Conservation (phyloP, 2,888 invertebrate genomes). For the Drosophila tripunctata region DNA sequence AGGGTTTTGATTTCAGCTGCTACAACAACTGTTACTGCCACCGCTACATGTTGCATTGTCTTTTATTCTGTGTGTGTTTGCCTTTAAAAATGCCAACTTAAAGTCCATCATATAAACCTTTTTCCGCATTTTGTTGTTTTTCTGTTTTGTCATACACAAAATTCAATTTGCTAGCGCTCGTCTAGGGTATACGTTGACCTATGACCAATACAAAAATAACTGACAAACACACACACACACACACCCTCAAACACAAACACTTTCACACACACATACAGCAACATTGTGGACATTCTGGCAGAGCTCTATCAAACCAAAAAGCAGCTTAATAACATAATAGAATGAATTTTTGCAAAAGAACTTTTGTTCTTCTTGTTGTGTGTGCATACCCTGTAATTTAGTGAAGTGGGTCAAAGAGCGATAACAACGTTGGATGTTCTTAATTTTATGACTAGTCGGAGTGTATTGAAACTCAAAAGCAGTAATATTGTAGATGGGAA, state of each 20-base stretch:
- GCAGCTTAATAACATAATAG: constrained; percentile 49
- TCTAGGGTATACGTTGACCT: constrained; percentile 16
- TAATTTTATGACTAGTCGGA: no score
- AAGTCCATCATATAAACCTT: not conserved
- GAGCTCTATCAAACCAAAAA: constrained; percentile 31
- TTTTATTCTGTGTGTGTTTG: not conserved
- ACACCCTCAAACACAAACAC: not conserved
- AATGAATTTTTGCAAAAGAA: constrained; percentile 36
- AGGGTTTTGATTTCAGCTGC: not conserved
- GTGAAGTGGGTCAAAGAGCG: not conserved
- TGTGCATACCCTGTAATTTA: constrained; percentile 5
- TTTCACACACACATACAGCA: not conserved
- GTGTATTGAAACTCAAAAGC: no score
- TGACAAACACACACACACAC: constrained; percentile 6
- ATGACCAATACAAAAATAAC: constrained; percentile 22
- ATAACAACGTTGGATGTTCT: no score
- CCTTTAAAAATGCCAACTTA: constrained; percentile 7
- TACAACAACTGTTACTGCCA: no score
- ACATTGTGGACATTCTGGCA: constrained; percentile 26
- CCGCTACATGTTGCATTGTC: constrained; percentile 21
- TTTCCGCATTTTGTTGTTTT: not conserved
- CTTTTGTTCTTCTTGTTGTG: constrained; percentile 19
- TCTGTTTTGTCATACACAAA: not conserved
- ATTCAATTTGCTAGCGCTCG: constrained; percentile 19
- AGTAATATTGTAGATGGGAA: no score